These are phyloP conservation scores for Numenius phaeopus DNA, from an alignment of 2,797 vertebrate genomes.

Conservation along the genomic window DNA sequence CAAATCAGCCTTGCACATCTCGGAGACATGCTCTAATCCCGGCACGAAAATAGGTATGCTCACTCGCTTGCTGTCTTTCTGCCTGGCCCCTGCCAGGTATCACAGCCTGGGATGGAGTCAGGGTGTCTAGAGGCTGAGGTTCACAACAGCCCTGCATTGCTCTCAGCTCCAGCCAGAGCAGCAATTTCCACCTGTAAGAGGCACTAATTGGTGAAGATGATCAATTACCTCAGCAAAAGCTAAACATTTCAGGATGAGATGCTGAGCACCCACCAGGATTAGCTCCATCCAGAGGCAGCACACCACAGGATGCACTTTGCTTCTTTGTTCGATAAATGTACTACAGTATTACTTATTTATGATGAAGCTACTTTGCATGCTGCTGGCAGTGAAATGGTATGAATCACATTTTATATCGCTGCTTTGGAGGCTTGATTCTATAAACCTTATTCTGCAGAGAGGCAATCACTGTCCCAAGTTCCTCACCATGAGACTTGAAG, in stretches of 20 bases:
- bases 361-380: background rate
- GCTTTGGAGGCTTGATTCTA: background rate
- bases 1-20: background rate
- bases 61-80: background rate
- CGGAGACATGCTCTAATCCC: background rate
- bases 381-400: background rate
- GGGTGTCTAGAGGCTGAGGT: background rate
- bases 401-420: background rate
- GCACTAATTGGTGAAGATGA: background rate
- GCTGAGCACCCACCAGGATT: background rate
- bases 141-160: background rate
- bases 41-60: rapidly evolving
- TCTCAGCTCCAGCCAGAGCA: background rate
- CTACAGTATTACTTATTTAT: slow-evolving; percentile 30
- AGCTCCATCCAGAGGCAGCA: background rate
- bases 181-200: background rate
- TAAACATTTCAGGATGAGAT: background rate
- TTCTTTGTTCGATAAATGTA: background rate
- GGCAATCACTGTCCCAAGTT: background rate
- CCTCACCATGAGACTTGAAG: background rate
- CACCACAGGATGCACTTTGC: background rate
- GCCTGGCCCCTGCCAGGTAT: background rate
- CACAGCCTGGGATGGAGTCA: rapidly evolving
- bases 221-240: background rate
- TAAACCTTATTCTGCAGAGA: background rate